Conservation (phyloP, 2,888 invertebrate species). For the Tortricodes alternella region DNA sequence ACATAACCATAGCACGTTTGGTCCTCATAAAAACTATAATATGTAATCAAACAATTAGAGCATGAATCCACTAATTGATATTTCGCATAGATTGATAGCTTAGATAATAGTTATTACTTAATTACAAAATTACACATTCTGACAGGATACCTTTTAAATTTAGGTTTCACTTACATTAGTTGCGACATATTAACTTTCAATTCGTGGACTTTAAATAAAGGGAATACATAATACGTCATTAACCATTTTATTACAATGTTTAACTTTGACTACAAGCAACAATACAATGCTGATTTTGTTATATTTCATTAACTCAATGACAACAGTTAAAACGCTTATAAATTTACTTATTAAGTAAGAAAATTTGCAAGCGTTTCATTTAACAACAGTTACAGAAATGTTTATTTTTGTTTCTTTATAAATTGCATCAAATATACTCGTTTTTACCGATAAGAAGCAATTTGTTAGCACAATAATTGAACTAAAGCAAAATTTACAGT, state of each 20-base stretch:
- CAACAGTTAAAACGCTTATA: no score
- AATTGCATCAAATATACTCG: constrained; percentile 1
- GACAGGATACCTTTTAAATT: not conserved
- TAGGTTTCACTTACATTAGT: not conserved
- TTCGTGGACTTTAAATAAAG: not conserved
- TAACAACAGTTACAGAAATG: constrained; percentile 13
- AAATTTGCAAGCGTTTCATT: no score
- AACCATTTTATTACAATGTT: no score
- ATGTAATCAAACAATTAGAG: constrained; percentile 62
- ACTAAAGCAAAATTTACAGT: not conserved
- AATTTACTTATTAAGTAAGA: no score
- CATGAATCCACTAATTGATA: constrained; percentile 52
- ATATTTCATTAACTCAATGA: no score
- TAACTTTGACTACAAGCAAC: no score
- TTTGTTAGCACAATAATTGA: constrained; percentile 1
- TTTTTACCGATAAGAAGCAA: constrained; percentile 1
- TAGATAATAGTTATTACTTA: not conserved
- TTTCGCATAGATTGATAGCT: constrained; percentile 23
- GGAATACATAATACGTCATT: not conserved
- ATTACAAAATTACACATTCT: not conserved
- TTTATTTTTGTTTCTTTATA: no score
- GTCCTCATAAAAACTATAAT: constrained; percentile 41
- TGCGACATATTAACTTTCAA: not conserved
- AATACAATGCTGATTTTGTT: no score
- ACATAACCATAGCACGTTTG: not conserved